Evolutionary conservation across 2,797 vertebrate species (phyloP).

Genomic region (Alca torda): DNA sequence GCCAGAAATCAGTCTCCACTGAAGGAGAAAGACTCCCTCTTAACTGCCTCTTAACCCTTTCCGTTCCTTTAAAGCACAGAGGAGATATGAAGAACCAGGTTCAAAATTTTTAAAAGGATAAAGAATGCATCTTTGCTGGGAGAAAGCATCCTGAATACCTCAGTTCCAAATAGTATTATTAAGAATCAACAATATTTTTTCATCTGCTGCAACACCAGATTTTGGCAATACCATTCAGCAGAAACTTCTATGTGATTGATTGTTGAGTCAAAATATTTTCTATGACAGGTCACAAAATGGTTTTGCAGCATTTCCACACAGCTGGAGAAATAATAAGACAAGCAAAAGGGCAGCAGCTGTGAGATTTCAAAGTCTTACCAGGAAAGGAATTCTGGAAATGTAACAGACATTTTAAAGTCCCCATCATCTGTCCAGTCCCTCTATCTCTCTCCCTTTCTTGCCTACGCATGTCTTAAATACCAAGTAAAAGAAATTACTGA

Average conservation of each 20-base stretch:
- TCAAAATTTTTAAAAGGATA: background rate
- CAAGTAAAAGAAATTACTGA: constrained; percentile 8
- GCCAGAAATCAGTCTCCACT: background rate
- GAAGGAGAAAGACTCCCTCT: background rate
- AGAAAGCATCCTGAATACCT: background rate
- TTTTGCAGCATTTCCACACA: constrained; percentile 47
- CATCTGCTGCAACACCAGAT: background rate
- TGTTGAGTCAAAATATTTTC: constrained; percentile 42
- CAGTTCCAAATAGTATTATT: background rate
- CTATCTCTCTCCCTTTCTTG: background rate
- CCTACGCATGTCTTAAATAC: background rate
- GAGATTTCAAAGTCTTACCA: constrained; percentile 56
- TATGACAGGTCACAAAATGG: constrained; percentile 21
- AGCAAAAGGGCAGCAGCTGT: constrained; percentile 53
- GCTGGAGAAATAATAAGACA: constrained; percentile 20
- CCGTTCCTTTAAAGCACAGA: background rate
- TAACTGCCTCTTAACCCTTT: background rate
- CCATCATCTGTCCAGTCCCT: background rate
- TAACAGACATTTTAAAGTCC: constrained; percentile 14
- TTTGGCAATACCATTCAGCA: background rate
- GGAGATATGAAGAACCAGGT: background rate
- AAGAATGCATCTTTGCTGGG: background rate
- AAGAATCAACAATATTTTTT: background rate
- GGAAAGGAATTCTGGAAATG: constrained; percentile 58
- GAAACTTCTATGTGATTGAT: background rate